Base-by-base conservation (phyloP, 2,888 invertebrate species). In the Hemithea aestivaria region DNA sequence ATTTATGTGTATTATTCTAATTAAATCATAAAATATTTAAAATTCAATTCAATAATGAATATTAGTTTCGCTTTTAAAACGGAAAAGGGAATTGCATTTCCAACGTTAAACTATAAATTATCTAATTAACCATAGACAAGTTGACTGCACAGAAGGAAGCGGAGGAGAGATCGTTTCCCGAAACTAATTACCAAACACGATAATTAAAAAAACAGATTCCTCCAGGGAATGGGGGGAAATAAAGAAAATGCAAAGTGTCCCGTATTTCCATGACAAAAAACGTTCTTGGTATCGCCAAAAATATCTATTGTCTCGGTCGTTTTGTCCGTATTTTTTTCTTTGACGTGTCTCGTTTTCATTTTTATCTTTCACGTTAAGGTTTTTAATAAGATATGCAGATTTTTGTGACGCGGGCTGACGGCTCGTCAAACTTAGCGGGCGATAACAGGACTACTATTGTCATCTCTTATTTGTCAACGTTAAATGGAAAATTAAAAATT, bases 111-210 rank as follows among this genome's bases (percentile, higher is more conserved):
- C 74, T 81, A 77, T 83, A 81, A 82, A 83, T 84, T 76, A 78
- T 64, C 72, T 80, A 73, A 82, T 84, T 83, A 81, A 66, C 60
- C 57, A 64, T 59, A 73, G 83, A 81, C 83, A 83, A 84, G 81
- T 83, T 83, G 75, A 62, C 65, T 62, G 59, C 58, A 58, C 58
- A 64, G 62, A 62, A 71, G 67, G 67, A 75, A 82, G 68, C 66
- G 69, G 66, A 73, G 67, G 71, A 75, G 73, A 73, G 76, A 81
- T 80, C 82, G 78, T 79, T 80, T 73, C 79, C 79, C 75, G 69
- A 80, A 87, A 84, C 85, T 85, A 87, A 87, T 87, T 85, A 83
- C 81, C 78, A 85, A 87, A 84, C 83, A 84, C 80, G 83, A 80
- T 84, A 84, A 84, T 87, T 85, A 85, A 84, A 78, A 84, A 83